These are phyloP conservation scores for Odobenus rosmarus DNA, from an alignment of 2,113 vertebrate species.

Conservation along the genomic window DNA sequence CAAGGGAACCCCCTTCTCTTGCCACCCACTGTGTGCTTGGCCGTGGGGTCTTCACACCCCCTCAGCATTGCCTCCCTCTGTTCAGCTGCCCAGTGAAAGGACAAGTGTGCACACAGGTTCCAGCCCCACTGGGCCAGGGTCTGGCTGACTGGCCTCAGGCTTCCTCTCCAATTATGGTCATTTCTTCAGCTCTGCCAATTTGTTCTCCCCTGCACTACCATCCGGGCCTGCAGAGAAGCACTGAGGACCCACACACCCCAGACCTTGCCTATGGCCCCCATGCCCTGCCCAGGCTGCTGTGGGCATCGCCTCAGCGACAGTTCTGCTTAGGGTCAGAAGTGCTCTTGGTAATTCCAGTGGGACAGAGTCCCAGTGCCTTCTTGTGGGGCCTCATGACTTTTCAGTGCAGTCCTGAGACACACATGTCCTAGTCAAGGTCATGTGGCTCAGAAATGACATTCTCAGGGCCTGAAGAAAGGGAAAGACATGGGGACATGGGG, in stretches of 20 bases:
- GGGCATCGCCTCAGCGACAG: fast-evolving
- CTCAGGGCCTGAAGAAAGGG: neutral
- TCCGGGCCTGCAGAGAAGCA: neutral
- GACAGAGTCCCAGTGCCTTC: neutral
- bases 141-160: neutral
- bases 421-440: fast-evolving
- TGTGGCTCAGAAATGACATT: neutral
- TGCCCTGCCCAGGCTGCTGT: neutral
- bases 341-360: fast-evolving
- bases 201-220: too few species aligned
- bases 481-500: neutral
- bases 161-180: neutral
- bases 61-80: neutral
- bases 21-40: fast-evolving
- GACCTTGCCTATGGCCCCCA: neutral
- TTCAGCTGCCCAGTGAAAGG: neutral
- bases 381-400: neutral
- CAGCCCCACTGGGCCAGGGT: neutral
- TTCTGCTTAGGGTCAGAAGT: neutral
- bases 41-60: neutral
- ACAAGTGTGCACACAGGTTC: fast-evolving
- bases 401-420: neutral
- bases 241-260: neutral
- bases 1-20: neutral
- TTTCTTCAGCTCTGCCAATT: neutral